These are phyloP conservation scores for Leptinotarsa peninsularis DNA, from an alignment of 2,888 invertebrate species.

Conservation along the genomic window DNA sequence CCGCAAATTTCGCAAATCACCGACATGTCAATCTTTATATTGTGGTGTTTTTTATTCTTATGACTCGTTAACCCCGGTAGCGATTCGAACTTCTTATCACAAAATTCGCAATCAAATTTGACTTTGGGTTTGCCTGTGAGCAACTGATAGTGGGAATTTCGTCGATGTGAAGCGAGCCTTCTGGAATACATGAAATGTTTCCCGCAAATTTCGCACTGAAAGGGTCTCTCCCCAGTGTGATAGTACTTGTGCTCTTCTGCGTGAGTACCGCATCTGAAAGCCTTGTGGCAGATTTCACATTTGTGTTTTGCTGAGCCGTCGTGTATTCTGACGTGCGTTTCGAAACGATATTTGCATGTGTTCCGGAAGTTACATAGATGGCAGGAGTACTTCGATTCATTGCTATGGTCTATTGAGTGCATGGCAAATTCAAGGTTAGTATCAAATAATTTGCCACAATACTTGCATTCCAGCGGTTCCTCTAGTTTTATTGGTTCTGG, in stretches of 20 bases:
- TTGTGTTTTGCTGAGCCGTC: slow-evolving; percentile 52
- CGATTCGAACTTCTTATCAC: slow-evolving; percentile 62
- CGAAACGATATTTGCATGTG: slow-evolving; percentile 54
- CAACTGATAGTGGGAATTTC: slow-evolving; percentile 67
- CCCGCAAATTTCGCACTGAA: slow-evolving; percentile 58
- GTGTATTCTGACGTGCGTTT: slow-evolving; percentile 64
- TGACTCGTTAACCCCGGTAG: slow-evolving; percentile 58
- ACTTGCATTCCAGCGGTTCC: slow-evolving; percentile 29
- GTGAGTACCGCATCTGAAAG: slow-evolving; percentile 65
- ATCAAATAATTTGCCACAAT: slow-evolving; percentile 24
- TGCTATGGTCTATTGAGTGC: slow-evolving; percentile 38
- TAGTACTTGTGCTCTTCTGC: slow-evolving; percentile 66
- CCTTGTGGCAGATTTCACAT: slow-evolving; percentile 54
- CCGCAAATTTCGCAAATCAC: slow-evolving; percentile 64
- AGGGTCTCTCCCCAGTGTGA: slow-evolving; percentile 68
- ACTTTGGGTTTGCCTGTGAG: slow-evolving; percentile 57
- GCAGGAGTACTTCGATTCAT: slow-evolving; percentile 39
- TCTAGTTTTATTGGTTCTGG: slow-evolving; percentile 35
- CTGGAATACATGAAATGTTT: slow-evolving; percentile 69
- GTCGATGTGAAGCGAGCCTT: slow-evolving; percentile 68
- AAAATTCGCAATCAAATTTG: slow-evolving; percentile 61
- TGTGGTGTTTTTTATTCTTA: slow-evolving; percentile 54
- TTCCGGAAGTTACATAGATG: slow-evolving; percentile 49
- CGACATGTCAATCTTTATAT: slow-evolving; percentile 65
- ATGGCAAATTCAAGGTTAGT: slow-evolving; percentile 40